Conservation (phyloP, 2,797 vertebrate species). For the Rhabdomys pumilio region DNA sequence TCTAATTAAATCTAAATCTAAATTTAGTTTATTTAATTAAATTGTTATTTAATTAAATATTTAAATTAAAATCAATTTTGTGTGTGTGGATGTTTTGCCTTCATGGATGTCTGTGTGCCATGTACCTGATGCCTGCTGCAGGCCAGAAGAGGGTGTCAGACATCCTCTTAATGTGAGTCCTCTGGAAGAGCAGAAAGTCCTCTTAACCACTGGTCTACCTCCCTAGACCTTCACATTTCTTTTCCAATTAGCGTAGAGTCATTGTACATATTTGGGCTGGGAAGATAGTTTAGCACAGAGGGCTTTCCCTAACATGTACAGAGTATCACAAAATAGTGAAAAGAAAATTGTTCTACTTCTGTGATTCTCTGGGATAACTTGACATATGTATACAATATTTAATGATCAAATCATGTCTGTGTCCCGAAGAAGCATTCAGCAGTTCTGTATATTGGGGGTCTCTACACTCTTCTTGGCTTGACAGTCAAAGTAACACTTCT, state of each 20-base stretch:
- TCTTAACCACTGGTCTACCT: neutral
- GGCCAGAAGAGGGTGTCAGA: neutral
- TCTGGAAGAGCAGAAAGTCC: neutral
- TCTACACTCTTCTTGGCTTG: neutral
- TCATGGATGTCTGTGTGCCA: neutral
- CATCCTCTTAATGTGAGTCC: no score
- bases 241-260: neutral
- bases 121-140: neutral
- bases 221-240: neutral
- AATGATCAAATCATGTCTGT: neutral
- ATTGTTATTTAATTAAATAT: no score
- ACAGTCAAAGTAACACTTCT: neutral
- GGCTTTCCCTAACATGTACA: neutral
- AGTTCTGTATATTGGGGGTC: neutral
- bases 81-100: neutral
- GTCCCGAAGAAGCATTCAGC: neutral
- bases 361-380: neutral
- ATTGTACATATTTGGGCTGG: neutral
- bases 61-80: no score
- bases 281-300: neutral
- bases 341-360: neutral
- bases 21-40: neutral
- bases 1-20: neutral
- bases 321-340: neutral
- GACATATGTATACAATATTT: neutral